Base-by-base conservation (phyloP, 2,888 invertebrate species). In the Lamellibrachia columna region DNA sequence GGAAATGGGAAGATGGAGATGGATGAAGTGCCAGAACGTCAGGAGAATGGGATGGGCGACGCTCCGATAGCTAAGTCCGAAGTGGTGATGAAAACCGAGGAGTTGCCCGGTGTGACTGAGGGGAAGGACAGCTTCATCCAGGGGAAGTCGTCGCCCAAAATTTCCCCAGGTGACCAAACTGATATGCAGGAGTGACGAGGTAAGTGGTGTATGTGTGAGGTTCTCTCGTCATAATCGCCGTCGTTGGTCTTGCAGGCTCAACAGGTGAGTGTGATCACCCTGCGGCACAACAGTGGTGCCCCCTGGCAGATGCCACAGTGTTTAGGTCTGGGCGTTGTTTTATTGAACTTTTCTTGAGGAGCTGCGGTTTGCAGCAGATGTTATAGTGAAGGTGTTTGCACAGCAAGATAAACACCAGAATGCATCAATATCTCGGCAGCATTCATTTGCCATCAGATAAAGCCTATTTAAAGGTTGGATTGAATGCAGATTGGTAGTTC, bases 91-190 rank as follows among this genome's bases (percentile, higher is more conserved):
- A 58, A 58, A 15, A 15, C 15, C 11, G 58, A 58, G 8, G 58
- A 58, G 58, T 40, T 40, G 60, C 11, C 9, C 3, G 7, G 15
- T 9, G 60, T 8, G 60, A 60, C 9, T 3, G 15, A 60, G 60
- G 60, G 9, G 60, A 15, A 60, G 9, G 60, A 60, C 58, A 8
- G 58, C 22, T 15, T 75, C 4, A 75, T 15, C 15, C 15, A 75
- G 75, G 75, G 75, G 75, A 75, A 75, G 75, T 15, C 75, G 15
- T 22, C 75, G 75, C 15, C 75, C 75, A 75, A 15, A 75, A 22
- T 75, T 15, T 75, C 75, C 15, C 75, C 75, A 75, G 75, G 75
- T 75, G 75, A 75, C 75, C 75, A 75, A 75, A 75, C 75, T 75
- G 75, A 75, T 75, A 75, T 22, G 75, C 75, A 75, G 75, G 75